phyloP scores from a whole-genome alignment of 2,113 vertebrate genomes.

The Zeus faber region DNA sequence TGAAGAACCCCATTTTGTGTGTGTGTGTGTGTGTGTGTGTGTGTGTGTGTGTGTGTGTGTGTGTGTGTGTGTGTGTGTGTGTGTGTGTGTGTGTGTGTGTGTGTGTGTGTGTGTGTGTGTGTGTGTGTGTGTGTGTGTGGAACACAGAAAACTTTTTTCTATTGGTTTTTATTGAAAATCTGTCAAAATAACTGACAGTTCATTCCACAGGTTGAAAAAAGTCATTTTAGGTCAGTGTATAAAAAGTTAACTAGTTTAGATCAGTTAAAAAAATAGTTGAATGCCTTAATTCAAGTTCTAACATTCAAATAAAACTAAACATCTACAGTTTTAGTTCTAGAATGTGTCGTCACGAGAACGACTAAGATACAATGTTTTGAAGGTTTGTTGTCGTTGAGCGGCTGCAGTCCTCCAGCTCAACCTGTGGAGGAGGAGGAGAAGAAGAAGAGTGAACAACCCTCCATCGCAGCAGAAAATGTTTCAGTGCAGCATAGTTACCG shows the following conservation, averaged over 20 bases:
- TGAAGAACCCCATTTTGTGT: too few relatives aligned
- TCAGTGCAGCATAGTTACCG: conserved; percentile 47
- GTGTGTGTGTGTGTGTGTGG: not conserved
- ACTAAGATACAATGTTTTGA: too few relatives aligned
- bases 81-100: too few relatives aligned
- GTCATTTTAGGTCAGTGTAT: conserved; percentile 25
- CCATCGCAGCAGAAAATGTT: not conserved
- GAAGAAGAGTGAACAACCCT: not conserved
- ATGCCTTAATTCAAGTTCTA: too few relatives aligned
- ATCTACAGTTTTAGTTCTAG: too few relatives aligned
- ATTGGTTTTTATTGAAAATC: conserved; percentile 60
- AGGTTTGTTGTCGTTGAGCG: too few relatives aligned
- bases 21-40: too few relatives aligned
- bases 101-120: not conserved
- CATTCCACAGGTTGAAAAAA: conserved; percentile 32
- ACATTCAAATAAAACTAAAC: too few relatives aligned
- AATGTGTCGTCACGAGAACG: too few relatives aligned
- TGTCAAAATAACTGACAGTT: conserved; percentile 55
- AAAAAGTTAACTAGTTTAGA: conserved; percentile 61
- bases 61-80: too few relatives aligned
- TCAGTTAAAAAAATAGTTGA: conserved; percentile 14
- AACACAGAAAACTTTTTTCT: not conserved
- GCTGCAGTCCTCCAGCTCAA: conserved; percentile 35
- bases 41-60: too few relatives aligned
- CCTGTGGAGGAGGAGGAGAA: conserved; percentile 49